Base-by-base conservation (phyloP, 2,113 vertebrate genomes). In the Rattus rattus region DNA sequence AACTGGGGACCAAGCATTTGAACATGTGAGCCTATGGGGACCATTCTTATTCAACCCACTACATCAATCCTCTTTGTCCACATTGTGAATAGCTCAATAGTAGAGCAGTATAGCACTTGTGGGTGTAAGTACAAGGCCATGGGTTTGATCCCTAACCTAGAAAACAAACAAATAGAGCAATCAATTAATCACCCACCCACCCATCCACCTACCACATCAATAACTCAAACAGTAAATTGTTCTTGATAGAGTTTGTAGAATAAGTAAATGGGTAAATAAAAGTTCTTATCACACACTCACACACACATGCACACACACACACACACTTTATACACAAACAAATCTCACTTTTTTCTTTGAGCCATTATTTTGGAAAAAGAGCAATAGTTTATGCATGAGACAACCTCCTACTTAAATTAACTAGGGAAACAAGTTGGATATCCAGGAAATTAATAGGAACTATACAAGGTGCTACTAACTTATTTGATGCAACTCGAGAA, bases 191-290 rank as follows among this genome's bases (percentile, higher is more conserved):
- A 61, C 24, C 5, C 5, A 84, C 4, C 19, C 47, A 87, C 12
- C 47, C 47, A 88, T 2, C 20, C 47, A 70, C 0, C 26, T 10
- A 69, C 67, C 67, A 69, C 12, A 33, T 69, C 30, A 69, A 26
- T 65, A 65, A 65, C 5, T 16, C 20, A 70, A 36, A 36, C 36
- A 75, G 28, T 16, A 73, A 73, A n/a, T 12, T 36, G 5, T 5
- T 88, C 26, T 43, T 26, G 54, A 7, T 36, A 89, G n/a, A 88
- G 10, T 59, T 47, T 93, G 61, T 94, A 49, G 39, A 92, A 90
- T 93, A 92, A 88, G 56, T 81, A 81, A 67, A 91, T 61, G 26
- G 88, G 76, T 67, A 88, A 94, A 59, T 77, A 88, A 65, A 90
- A 93, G 52, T 84, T 75, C 26, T 93, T 43, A 88, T 85, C 11